A percentile compares a stretch with the other conserved stretches of the same genome.
phyloP scores from a whole-genome alignment of 2,113 vertebrate species.

The Mus pahari region DNA sequence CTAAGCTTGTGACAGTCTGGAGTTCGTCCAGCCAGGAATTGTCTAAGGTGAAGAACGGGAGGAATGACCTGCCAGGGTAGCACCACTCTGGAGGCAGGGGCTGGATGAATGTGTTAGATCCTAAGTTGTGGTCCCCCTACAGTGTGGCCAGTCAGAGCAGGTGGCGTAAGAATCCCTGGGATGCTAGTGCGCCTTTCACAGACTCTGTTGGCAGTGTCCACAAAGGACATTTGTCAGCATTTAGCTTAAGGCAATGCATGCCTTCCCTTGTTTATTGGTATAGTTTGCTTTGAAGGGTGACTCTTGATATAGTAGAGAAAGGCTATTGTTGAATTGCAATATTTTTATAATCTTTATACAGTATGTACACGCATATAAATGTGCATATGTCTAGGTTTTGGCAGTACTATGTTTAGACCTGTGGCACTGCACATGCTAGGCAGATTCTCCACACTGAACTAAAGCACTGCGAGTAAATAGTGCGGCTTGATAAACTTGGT shows the following conservation, averaged over 20 bases:
- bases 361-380: background rate
- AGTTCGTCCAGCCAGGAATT: background rate
- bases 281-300: slow-evolving; percentile 48
- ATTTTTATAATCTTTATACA: background rate
- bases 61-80: background rate
- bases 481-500: background rate
- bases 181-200: background rate
- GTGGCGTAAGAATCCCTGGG: background rate
- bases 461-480: background rate
- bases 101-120: background rate
- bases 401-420: background rate
- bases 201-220: slow-evolving; percentile 22
- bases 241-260: background rate
- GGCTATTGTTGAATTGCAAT: background rate
- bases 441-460: background rate
- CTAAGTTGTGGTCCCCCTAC: background rate
- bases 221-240: background rate
- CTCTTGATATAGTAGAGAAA: background rate
- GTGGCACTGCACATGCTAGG: no score
- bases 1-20: background rate
- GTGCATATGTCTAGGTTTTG: background rate
- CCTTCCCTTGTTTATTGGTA: background rate
- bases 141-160: background rate
- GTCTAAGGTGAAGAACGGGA: background rate
- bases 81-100: background rate